phyloP scores from a whole-genome alignment of 2,113 vertebrate species.

The Tricholaema leucomelas region DNA sequence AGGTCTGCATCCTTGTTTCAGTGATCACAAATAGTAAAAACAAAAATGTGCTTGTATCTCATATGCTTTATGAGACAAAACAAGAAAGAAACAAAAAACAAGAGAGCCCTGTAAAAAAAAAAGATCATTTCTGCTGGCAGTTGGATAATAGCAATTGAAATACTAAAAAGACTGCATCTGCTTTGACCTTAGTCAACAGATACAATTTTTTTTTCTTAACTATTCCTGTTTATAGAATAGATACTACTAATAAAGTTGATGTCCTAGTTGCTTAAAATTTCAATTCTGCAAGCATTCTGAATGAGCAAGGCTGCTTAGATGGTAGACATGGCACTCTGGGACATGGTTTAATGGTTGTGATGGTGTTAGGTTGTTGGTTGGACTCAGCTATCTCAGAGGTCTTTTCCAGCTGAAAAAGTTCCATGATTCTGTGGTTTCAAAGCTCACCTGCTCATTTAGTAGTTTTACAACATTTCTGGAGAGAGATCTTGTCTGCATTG shows the following conservation, averaged over 20 bases:
- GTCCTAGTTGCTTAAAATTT: background rate
- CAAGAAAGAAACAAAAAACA: background rate
- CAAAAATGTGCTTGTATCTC: accelerated
- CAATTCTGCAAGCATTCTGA: background rate
- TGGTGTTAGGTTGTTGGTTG: too few species aligned
- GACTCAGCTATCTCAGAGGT: too few species aligned
- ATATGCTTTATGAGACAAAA: background rate
- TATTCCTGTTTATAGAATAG: background rate
- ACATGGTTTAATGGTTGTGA: too few species aligned
- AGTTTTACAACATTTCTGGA: background rate
- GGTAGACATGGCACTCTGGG: too few species aligned
- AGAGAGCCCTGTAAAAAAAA: background rate
- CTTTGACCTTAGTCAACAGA: background rate
- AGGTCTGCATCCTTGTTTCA: background rate
- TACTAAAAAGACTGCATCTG: background rate
- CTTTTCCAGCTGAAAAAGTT: too few species aligned
- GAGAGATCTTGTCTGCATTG: background rate
- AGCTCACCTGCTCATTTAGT: background rate
- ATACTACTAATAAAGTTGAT: accelerated
- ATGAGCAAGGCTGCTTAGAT: background rate
- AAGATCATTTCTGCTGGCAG: accelerated
- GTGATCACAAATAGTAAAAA: accelerated
- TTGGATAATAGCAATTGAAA: background rate
- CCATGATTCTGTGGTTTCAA: background rate
- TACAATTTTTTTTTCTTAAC: background rate